Evolutionary conservation across 2,888 invertebrate genomes (phyloP).

Genomic region (Neoscelio sp.): DNA sequence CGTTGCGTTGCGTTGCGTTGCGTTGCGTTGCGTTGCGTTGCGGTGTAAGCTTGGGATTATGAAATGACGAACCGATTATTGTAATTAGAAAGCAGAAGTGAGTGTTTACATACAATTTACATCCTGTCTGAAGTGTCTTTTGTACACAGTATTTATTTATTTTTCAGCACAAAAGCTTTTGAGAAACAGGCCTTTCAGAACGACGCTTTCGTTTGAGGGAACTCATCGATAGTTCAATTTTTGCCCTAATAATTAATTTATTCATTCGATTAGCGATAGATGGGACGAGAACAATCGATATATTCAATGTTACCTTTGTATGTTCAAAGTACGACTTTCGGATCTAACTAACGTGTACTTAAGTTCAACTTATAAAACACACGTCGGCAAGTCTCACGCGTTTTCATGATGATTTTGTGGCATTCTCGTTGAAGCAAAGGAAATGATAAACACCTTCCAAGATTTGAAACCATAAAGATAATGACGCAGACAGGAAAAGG

Average conservation of each 20-base stretch:
- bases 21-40: conserved; percentile 27
- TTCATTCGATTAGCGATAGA: too few relatives aligned
- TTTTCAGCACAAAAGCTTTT: background rate
- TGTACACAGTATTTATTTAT: conserved; percentile 32
- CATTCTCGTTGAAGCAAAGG: too few relatives aligned
- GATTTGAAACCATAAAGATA: conserved; percentile 6
- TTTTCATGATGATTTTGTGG: conserved; percentile 2
- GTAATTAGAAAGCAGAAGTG: conserved; percentile 25
- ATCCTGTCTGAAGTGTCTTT: background rate
- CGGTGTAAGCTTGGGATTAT: conserved; percentile 1
- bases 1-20: background rate
- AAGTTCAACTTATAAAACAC: too few relatives aligned
- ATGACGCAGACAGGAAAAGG: conserved; percentile 4
- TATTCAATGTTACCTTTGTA: too few relatives aligned
- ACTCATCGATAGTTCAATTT: too few relatives aligned
- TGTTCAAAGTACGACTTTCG: too few relatives aligned
- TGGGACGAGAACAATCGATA: too few relatives aligned
- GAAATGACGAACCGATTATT: conserved; percentile 47
- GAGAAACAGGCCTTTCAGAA: background rate
- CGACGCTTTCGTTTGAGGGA: background rate
- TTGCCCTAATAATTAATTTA: too few relatives aligned
- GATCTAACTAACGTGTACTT: too few relatives aligned
- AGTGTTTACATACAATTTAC: conserved; percentile 30
- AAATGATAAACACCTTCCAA: conserved; percentile 1
- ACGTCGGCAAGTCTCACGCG: too few relatives aligned